Evolutionary conservation across 2,797 vertebrate genomes (phyloP), one percentile per base, ranked within the genome.

Genomic region (Glyptemys insculpta): DNA sequence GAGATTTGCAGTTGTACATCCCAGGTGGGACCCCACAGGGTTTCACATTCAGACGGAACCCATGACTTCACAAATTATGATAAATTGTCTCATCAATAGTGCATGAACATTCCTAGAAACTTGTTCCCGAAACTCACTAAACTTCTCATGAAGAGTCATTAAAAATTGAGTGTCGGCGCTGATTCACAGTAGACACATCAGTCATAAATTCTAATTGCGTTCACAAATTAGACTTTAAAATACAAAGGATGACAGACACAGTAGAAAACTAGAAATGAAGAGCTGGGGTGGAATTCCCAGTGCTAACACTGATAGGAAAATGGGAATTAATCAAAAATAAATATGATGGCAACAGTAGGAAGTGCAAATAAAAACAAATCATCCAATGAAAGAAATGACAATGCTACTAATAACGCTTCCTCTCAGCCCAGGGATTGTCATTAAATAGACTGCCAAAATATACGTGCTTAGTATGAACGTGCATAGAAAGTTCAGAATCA

Each of bases 291-390:
- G 91, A 87, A 76, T 80, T 44, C 89, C 85, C 53, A 56, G 57
- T 81, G 49, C 27, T 37, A 89, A 54, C 37, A 79, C 27, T 50
- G 44, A 91, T 53, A 25, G 85, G 65, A 91, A 90, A 92, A 44
- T 18, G 5, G 85, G 50, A 79, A 23, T 90, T n/a, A 57, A 41
- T 86, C 86, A 81, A 92, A 84, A 92, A 81, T 53, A 92, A 95
- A 83, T 59, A 86, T 74, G 0, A 81, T 41, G 14, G 16, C 44
- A 81, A 81, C 52, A 78, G 12, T 50, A 56, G 79, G 84, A 88
- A 90, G 15, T 79, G 41, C 74, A 88, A 88, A 59, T 89, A 91
- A 90, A 87, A 57, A 62, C n/a, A 81, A 93, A 93, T 79, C 86
- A 79, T 56, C 81, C 47, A 76, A 37, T 1, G 81, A 3, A 81